phyloP scores from a whole-genome alignment of 2,113 vertebrate genomes.

The Merops nubicus region DNA sequence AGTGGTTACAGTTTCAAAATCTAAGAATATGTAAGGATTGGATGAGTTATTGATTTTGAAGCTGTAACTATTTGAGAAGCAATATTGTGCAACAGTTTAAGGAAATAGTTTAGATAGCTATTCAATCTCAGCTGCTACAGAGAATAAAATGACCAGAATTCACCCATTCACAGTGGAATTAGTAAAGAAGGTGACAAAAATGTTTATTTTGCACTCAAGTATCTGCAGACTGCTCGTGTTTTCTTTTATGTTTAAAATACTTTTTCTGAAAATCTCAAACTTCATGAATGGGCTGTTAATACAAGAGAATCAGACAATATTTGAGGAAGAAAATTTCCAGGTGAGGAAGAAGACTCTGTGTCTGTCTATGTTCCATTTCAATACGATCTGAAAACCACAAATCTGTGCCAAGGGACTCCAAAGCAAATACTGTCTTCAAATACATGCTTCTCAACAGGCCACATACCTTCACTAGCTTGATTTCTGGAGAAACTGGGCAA shows the following conservation, averaged over 20 bases:
- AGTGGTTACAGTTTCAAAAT: neutral
- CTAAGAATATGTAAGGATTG: neutral
- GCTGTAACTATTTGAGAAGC: neutral
- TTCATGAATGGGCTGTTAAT: neutral
- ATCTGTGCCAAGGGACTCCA: fast-evolving
- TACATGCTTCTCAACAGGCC: neutral
- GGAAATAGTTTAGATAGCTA: neutral
- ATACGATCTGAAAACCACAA: neutral
- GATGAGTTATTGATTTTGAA: neutral
- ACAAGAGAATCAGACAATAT: neutral
- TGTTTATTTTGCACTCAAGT: neutral
- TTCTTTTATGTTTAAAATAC: neutral
- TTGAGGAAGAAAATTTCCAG: neutral
- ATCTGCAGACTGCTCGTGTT: neutral
- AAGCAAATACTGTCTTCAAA: neutral
- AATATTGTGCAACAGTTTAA: neutral
- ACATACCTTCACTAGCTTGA: neutral
- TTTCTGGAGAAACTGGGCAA: neutral
- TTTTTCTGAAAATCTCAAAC: neutral
- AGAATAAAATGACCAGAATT: neutral
- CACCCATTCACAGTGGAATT: neutral
- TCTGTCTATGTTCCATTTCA: neutral
- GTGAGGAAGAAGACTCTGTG: neutral
- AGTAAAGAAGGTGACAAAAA: neutral
- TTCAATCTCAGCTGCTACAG: neutral